Conservation (phyloP, 2,113 vertebrate species). For the Lasiurus cinereus region DNA sequence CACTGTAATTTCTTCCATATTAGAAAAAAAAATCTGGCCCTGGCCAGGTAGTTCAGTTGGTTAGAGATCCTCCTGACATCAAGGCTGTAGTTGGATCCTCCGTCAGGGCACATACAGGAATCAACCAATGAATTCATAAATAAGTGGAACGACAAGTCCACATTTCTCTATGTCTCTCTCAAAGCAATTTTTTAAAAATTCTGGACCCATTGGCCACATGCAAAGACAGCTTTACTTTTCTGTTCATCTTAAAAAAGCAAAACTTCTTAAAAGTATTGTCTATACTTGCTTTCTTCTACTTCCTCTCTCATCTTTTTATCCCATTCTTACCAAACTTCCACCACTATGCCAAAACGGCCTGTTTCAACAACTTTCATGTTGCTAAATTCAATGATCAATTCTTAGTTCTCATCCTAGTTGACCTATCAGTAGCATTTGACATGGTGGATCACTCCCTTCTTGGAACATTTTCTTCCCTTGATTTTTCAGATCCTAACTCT, state of each 20-base stretch:
- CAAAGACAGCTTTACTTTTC: constrained; percentile 29
- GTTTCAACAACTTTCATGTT: not conserved
- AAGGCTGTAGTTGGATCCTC: not conserved
- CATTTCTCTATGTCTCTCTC: not conserved
- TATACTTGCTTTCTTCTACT: not conserved
- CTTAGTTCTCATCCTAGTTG: constrained; percentile 34
- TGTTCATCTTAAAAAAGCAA: constrained; percentile 7
- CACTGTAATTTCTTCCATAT: not conserved
- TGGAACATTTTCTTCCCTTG: constrained; percentile 22
- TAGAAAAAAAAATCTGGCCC: not conserved
- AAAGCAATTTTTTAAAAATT: not conserved
- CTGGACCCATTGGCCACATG: not conserved
- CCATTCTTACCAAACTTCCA: not conserved
- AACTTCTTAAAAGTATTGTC: constrained; percentile 3
- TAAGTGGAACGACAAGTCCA: not conserved
- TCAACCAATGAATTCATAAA: not conserved
- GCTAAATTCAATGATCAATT: not conserved
- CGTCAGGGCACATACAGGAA: not conserved
- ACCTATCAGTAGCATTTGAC: not conserved
- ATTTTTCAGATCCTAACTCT: constrained; percentile 37
- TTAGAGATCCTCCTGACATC: not conserved
- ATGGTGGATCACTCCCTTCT: not conserved
- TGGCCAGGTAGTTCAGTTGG: not conserved
- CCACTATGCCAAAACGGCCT: not conserved
- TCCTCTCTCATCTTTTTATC: not conserved